Evolutionary conservation across 2,888 invertebrate species (phyloP), one percentile per base, ranked within the genome.

Genomic region (Netelia virgata): DNA sequence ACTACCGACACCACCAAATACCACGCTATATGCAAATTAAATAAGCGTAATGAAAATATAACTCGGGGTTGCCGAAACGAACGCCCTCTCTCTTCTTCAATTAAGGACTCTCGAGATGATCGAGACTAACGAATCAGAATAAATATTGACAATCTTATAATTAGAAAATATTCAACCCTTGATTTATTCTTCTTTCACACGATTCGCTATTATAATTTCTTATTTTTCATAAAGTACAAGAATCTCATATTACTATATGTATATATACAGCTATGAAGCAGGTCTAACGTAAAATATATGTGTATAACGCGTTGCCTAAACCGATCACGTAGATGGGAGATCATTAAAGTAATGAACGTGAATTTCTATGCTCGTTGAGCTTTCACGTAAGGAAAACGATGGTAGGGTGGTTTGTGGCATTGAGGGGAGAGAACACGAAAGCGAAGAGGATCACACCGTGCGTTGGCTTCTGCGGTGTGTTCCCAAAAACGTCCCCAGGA

Each of bases 271-370:
- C n/a, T 28, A 20, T n/a, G 8, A 55, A 9, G 16, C 14, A 53
- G 11, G n/a, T 3, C 11, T 9, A 55, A n/a, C 18, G n/a, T 16
- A 6, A n/a, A 55, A n/a, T 0, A 55, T 18, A 16, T 55, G n/a
- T 10, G 47, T 11, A 47, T 47, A 47, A 47, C 14, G 10, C 2
- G 47, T 47, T 47, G 47, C 11, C 47, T 14, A 47, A 47, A 47
- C 47, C n/a, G 43, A 82, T 79, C 63, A 83, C 70, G 63, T 16
- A 63, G 53, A 66, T 23, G 82, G 47, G 61, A 36, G 55, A 73
- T 83, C 68, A 80, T 83, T 80, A 75, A 79, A 80, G 72, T 76
- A 83, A 83, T 80, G 83, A 76, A 83, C 72, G 43, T 41, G 43
- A 20, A 47, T 63, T 76, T 43, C 36, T 73, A 10, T 66, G 72